Conservation (phyloP, 2,888 invertebrate genomes). For the Drepanosiphum platanoidis region DNA sequence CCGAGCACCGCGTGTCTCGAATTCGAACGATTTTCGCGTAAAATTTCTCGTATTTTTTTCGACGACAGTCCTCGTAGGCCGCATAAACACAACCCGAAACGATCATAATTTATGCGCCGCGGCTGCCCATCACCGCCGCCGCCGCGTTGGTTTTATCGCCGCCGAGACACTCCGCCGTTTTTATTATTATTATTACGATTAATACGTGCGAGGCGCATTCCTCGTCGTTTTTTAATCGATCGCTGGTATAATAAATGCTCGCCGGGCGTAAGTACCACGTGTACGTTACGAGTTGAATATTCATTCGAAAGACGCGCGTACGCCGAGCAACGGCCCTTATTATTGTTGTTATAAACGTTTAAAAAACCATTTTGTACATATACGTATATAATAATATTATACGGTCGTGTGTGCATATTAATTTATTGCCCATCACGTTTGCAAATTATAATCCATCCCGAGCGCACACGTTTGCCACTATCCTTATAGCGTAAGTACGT, state of each 20-base stretch:
- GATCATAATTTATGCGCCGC: too few relatives aligned
- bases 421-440: background rate
- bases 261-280: background rate
- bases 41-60: too few relatives aligned
- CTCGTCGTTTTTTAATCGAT: background rate
- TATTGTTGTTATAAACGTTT: constrained; percentile 1
- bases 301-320: background rate
- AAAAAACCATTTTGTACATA: constrained; percentile 22
- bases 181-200: background rate
- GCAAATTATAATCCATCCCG: background rate
- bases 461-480: background rate
- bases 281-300: background rate
- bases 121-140: too few relatives aligned
- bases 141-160: background rate
- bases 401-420: background rate
- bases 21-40: too few relatives aligned
- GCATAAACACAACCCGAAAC: too few relatives aligned
- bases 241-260: background rate
- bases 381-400: too few relatives aligned
- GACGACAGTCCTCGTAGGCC: too few relatives aligned
- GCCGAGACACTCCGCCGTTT: background rate
- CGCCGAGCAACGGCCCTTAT: constrained; percentile 1
- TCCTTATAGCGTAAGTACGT: too few relatives aligned
- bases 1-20: too few relatives aligned
- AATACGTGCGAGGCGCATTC: background rate